Base-by-base conservation (phyloP, 2,113 vertebrate species). In the Morone chrysops region DNA sequence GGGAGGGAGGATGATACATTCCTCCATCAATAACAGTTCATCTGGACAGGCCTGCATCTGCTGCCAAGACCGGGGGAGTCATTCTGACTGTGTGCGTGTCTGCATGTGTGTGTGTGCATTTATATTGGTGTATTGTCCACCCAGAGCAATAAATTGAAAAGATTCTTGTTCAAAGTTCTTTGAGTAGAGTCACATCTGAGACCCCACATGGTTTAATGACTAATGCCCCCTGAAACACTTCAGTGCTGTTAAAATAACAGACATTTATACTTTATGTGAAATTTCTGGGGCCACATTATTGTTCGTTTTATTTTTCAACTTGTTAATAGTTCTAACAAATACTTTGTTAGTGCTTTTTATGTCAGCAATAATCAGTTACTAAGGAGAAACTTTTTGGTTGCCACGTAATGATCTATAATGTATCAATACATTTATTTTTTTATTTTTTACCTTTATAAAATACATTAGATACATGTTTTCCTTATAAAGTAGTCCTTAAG, bases 21-120 rank as follows among this genome's bases (percentile, higher is more conserved):
- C 53, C 87, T 91, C 85, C 85, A 81, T 92, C 89, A 87, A 89
- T 92, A 92, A 90, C 87, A 70, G 83, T 75, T 92, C 83, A 89
- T 84, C 80, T 90, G 90, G 89, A 87, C 84, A 81, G 74, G 56
- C 50, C 51, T 54, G 85, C 87, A 79, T 90, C 83, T 83, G 83
- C 88, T 83, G 86, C 86, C 84, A 87, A 59, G 65, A 67, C 51
- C 66, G 48, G 66, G 60, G 82, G 65, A 86, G 62, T 87, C 80
- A 40, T 50, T 73, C 54, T 45, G 51, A 14, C 12, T 50, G 70
- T 65, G 51, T 87, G 70, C 69, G 63, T 68, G 56, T 87, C 56
- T 61, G 54, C 10, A 5, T 40, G 71, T 63, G 47, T 59, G 43
- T 62, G 53, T 74, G 82, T 54, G 43, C 31, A 14, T 59, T 25